phyloP scores from a whole-genome alignment of 2,113 vertebrate species.

The Leucoraja erinaceus region DNA sequence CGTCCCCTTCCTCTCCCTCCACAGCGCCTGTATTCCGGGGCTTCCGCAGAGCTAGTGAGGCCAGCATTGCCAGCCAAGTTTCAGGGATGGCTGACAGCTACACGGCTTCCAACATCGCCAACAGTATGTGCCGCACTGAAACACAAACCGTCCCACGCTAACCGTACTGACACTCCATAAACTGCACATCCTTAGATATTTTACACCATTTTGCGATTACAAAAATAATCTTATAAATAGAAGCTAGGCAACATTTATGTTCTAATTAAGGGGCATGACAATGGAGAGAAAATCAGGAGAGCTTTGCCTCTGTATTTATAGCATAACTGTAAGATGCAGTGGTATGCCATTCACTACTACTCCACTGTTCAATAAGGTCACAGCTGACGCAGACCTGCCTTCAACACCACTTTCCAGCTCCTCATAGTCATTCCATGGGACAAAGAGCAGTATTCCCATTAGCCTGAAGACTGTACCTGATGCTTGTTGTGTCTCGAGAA shows the following conservation, averaged over 20 bases:
- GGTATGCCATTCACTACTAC: no score
- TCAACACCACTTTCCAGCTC: no score
- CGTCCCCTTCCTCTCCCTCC: constrained; percentile 79
- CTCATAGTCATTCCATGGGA: no score
- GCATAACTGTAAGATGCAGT: no score
- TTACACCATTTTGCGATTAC: neutral
- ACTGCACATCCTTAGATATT: neutral
- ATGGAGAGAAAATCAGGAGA: neutral
- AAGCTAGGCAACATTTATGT: neutral
- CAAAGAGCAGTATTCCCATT: no score
- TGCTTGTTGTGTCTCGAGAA: no score
- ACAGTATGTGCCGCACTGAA: constrained; percentile 74
- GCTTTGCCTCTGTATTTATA: neutral
- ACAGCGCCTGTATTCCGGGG: constrained; percentile 72
- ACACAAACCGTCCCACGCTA: neutral
- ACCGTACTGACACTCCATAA: no score
- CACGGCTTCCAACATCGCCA: constrained; percentile 87
- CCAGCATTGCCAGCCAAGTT: constrained; percentile 97
- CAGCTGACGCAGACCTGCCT: no score
- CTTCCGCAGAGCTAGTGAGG: constrained; percentile 87
- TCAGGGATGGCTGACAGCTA: constrained; percentile 96
- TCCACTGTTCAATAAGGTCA: no score
- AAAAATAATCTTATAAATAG: neutral
- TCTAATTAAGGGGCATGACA: neutral
- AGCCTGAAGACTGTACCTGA: no score